A percentile compares a stretch with the other conserved stretches of the same genome.
Conservation (phyloP, 92 coral and sea anemone genomes). For the Siderastrea siderea region DNA sequence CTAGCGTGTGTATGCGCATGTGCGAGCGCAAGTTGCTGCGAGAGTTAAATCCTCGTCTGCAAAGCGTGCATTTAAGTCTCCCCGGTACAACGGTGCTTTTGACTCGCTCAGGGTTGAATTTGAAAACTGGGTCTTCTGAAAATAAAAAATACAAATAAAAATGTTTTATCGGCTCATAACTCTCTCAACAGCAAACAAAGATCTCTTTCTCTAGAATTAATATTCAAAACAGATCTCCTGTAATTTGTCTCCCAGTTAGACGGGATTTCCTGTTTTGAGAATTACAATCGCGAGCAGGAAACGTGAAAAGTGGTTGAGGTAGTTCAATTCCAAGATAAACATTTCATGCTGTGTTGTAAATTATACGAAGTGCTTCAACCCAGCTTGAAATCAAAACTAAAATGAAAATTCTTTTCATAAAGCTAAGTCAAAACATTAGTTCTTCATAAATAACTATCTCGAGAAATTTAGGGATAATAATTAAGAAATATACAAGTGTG, state of each 20-base stretch:
- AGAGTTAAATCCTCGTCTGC: constrained; percentile 98
- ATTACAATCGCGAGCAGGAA: constrained; percentile 34
- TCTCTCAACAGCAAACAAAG: constrained; percentile 33
- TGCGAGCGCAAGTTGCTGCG: constrained; percentile 98
- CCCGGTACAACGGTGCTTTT: constrained; percentile 75
- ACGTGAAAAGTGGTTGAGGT: constrained; percentile 42
- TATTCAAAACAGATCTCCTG: constrained; percentile 26
- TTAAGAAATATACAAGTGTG: neutral
- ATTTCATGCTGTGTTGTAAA: constrained; percentile 56
- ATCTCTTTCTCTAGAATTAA: constrained; percentile 25
- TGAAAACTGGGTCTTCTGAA: constrained; percentile 79
- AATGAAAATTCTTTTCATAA: constrained; percentile 21
- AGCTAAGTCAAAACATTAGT: constrained; percentile 15
- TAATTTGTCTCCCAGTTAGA: constrained; percentile 37
- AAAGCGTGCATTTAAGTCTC: constrained; percentile 95
- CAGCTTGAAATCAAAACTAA: constrained; percentile 49
- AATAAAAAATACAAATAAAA: constrained; percentile 23
- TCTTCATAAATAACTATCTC: constrained; percentile 3
- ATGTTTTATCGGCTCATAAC: constrained; percentile 3
- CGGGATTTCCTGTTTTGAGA: constrained; percentile 60
- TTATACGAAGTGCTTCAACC: constrained; percentile 22
- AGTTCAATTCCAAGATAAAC: constrained; percentile 50
- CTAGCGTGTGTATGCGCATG: constrained; percentile 99
- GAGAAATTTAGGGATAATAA: neutral
- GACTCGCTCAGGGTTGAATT: constrained; percentile 76